Evolutionary conservation across 2,797 vertebrate species (phyloP), one percentile per base, ranked within the genome.

Genomic region (Acrocephalus scirpaceus): DNA sequence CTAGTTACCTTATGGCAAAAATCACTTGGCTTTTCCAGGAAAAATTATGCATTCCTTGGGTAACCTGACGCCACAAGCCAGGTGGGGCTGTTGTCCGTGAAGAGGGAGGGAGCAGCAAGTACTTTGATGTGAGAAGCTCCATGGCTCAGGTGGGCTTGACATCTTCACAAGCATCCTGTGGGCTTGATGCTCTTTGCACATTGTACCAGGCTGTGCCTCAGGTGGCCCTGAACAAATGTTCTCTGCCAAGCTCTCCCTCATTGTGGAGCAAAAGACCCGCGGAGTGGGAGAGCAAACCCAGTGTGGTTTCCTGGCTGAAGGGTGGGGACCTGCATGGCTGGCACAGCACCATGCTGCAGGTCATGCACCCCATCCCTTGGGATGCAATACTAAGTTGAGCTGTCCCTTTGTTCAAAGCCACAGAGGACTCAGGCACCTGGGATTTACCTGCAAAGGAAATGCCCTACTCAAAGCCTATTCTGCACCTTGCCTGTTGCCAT

Each of bases 191-290:
- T 26, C 10, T 54, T 61, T 61, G 42, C 26, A 8, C 11, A 26
- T 11, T 7, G 0, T 20, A 48, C 7, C 9, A 29, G 15, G 11
- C 13, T 10, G 10, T 23, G 22, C 19, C 42, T 51, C 57, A 25
- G 6, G 20, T 32, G 25, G 2, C 16, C 25, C 5, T 3, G 11
- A 74, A 44, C 22, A 74, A 50, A 53, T 2, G 3, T n/a, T 60
- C 42, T 71, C 20, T 25, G 8, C 47, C 26, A 27, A 11, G 20
- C 9, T 9, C n/a, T 57, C 14, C 27, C 10, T 73, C 19, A 18
- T 0, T 18, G 32, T 29, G 26, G 4, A 48, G 23, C 5, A 5
- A 25, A 50, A n/a, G 26, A 40, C 8, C 7, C 0, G 0, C 32
- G 29, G 44, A 29, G 6, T 25, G 16, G 38, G 47, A 60, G 32